Percentiles rank a stretch among this genome's conserved stretches.
These are phyloP conservation scores for Eurois occulta DNA, from an alignment of 2,888 invertebrate species.

Conservation along the genomic window DNA sequence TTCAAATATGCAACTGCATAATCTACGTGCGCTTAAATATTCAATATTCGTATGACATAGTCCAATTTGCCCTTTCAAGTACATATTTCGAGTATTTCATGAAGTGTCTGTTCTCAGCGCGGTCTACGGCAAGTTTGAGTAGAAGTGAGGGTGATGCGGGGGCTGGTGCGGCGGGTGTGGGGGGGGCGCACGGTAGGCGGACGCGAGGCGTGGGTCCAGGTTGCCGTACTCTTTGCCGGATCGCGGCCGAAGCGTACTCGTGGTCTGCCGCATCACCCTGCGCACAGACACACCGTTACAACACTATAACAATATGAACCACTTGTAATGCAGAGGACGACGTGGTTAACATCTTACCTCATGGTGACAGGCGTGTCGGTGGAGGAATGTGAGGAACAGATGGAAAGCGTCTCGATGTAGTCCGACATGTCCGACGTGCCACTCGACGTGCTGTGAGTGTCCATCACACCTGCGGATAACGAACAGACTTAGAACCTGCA, in stretches of 20 bases:
- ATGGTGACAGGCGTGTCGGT: conserved; percentile 92
- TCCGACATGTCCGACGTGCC: conserved; percentile 97
- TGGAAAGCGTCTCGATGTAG: conserved; percentile 95
- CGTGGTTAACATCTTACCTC: conserved; percentile 75
- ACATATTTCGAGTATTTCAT: conserved; percentile 10
- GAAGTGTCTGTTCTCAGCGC: not conserved
- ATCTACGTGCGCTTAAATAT: not conserved
- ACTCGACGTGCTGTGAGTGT: conserved; percentile 94
- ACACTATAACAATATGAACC: not conserved
- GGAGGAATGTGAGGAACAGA: conserved; percentile 95
- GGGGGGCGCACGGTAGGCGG: conserved; percentile 64
- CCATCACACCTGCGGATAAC: conserved; percentile 82
- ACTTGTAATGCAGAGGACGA: not conserved
- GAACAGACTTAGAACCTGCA: conserved; percentile 1
- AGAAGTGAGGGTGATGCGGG: conserved; percentile 65
- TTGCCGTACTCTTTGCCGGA: conserved; percentile 96
- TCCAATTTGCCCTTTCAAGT: not conserved
- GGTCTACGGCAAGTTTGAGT: conserved; percentile 74
- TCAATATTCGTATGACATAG: not conserved
- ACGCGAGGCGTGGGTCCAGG: conserved; percentile 74
- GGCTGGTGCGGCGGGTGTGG: conserved; percentile 58
- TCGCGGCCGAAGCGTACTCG: conserved; percentile 94
- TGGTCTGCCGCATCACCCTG: conserved; percentile 81
- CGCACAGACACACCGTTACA: not conserved
- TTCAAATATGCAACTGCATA: not conserved